phyloP scores from a whole-genome alignment of 2,888 invertebrate genomes.

The Ormyrus pomaceus region DNA sequence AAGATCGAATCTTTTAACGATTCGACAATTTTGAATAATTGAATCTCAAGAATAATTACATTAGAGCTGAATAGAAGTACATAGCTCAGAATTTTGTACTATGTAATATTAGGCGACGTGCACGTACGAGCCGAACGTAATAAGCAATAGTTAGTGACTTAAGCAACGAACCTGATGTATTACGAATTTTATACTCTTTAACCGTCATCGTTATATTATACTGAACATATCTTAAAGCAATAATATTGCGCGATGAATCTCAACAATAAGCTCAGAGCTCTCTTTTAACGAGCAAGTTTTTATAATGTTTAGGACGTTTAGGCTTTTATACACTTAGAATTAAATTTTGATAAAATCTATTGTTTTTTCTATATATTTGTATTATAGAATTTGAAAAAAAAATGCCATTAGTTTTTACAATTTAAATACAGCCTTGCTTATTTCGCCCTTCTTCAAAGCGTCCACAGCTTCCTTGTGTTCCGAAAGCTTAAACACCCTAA shows the following conservation, averaged over 20 bases:
- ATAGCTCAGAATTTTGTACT: conserved; percentile 43
- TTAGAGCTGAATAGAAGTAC: conserved; percentile 35
- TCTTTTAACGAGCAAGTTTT: conserved; percentile 45
- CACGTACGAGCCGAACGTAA: neutral
- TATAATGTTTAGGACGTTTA: conserved; percentile 40
- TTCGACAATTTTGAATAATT: conserved; percentile 33
- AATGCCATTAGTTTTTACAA: conserved; percentile 48
- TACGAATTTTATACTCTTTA: conserved; percentile 49
- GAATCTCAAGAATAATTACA: conserved; percentile 47
- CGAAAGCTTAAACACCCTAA: conserved; percentile 78
- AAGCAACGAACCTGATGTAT: conserved; percentile 50
- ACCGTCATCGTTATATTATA: conserved; percentile 35
- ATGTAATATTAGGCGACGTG: conserved; percentile 14
- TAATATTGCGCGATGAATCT: conserved; percentile 49
- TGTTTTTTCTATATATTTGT: conserved; percentile 52
- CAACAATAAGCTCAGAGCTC: conserved; percentile 41
- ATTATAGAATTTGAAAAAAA: conserved; percentile 45
- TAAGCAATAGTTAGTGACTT: conserved; percentile 53
- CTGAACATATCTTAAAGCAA: conserved; percentile 46
- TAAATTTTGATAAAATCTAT: conserved; percentile 34
- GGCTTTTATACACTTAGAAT: conserved; percentile 43
- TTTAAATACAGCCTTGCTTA: conserved; percentile 79
- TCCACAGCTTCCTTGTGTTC: conserved; percentile 78
- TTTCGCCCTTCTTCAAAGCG: conserved; percentile 77
- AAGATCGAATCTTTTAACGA: conserved; percentile 27